Evolutionary conservation across 2,888 invertebrate species (phyloP).

Genomic region (Fragum fragum): DNA sequence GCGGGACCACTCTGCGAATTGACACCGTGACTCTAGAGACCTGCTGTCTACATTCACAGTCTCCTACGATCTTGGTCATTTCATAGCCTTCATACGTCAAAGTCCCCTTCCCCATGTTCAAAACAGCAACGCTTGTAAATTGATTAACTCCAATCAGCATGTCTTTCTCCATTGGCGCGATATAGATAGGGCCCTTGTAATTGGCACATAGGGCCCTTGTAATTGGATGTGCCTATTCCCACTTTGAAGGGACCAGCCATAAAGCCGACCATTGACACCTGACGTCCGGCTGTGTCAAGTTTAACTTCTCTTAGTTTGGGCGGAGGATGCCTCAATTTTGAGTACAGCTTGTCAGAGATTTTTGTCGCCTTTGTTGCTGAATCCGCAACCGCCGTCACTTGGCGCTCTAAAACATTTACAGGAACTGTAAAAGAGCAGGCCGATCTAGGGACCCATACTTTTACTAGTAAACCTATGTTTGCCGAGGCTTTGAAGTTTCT

Average conservation of each 20-base stretch:
- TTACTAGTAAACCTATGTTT: conserved; percentile 4
- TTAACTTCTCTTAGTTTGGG: conserved; percentile 35
- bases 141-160: conserved; percentile 20
- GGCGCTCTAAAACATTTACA: conserved; percentile 21
- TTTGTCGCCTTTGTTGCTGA: conserved; percentile 61
- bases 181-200: background rate
- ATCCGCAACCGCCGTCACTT: conserved; percentile 40
- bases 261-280: conserved; percentile 46
- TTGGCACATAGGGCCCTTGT: background rate
- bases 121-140: background rate
- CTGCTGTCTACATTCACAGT: background rate
- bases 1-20: conserved; percentile 26
- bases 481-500: background rate
- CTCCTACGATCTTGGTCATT: background rate
- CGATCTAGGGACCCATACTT: conserved; percentile 27
- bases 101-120: conserved; percentile 27
- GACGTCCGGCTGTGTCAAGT: conserved; percentile 48
- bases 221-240: conserved; percentile 6
- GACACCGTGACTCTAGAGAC: conserved; percentile 32
- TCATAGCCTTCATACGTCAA: conserved; percentile 17
- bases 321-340: conserved; percentile 33
- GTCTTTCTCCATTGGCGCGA: conserved; percentile 12
- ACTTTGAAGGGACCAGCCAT: conserved; percentile 28
- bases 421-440: conserved; percentile 25
- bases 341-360: conserved; percentile 51